Evolutionary conservation across 2,113 vertebrate genomes (phyloP), one percentile per base, ranked within the genome.

Genomic region (Sturnus vulgaris): DNA sequence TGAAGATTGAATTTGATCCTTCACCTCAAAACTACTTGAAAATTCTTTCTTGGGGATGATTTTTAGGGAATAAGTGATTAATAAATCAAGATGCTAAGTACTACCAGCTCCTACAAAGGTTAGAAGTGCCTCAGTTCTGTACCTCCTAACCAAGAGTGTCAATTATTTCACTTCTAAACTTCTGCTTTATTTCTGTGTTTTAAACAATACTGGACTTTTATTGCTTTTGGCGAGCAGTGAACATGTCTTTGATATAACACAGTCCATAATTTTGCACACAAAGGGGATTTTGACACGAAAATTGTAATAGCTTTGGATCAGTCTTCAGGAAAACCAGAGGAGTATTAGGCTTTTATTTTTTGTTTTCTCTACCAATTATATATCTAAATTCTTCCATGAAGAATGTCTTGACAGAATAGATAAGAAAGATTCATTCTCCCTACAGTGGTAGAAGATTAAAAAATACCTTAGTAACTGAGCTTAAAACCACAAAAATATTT

Each of bases 181-280:
- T 94, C 86, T 95, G 91, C 46, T 93, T 89, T 92, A 82, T 96
- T 93, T 94, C 88, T 88, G 17, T 56, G 19, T 73, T 92, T 89
- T 92, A 92, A 96, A 91, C 78, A 92, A 91, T 88, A 39, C 33
- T 79, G 23, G 73, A 80, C 53, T 96, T 95, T 91, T 95, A 96
- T 91, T 94, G 75, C 70, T 93, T 87, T 91, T 95, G 90, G 89
- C 89, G 0, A 96, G 33, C 57, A 81, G 23, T 57, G 53, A 70
- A 47, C 79, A 86, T 63, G 40, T 79, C 79, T 95, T 90, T 96
- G 94, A 95, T 92, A 88, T 39, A 96, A 86, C 50, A 64, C 92
- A 97, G 93, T 85, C 60, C 46, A 28, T 83, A 86, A 66, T 60
- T 76, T 79, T 92, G 50, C 47, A 50, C 78, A 94, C 83, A 93